Conservation (phyloP, 2,113 vertebrate genomes). For the Bufo gargarizans region DNA sequence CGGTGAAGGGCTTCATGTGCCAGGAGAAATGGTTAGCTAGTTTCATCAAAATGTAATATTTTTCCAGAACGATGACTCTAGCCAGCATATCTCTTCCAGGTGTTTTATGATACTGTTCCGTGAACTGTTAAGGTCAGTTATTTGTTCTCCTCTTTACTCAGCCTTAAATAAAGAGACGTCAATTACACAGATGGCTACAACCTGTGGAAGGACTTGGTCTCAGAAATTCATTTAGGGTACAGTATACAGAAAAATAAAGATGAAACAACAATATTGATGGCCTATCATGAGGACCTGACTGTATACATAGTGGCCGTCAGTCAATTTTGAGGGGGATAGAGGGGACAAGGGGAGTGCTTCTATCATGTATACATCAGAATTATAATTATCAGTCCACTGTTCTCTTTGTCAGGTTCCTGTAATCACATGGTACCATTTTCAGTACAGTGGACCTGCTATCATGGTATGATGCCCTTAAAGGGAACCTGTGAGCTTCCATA, state of each 20-base stretch:
- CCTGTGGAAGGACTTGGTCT: not conserved
- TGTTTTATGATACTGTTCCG: slow-evolving; percentile 27
- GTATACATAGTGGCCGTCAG: no score
- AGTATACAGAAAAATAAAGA: not conserved
- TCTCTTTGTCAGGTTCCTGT: no score
- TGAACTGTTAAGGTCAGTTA: slow-evolving; percentile 36
- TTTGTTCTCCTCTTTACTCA: slow-evolving; percentile 9
- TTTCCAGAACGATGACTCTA: slow-evolving; percentile 29
- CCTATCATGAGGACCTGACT: no score
- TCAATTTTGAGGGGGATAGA: no score
- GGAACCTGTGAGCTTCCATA: no score
- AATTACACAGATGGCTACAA: not conserved
- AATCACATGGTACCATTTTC: no score
- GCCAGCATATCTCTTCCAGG: slow-evolving; percentile 22
- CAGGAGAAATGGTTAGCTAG: not conserved
- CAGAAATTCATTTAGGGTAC: not conserved
- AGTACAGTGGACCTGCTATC: no score
- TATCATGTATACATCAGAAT: no score
- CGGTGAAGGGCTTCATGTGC: slow-evolving; percentile 8
- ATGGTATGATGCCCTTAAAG: no score
- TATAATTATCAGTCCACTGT: no score
- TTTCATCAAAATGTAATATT: slow-evolving; percentile 38
- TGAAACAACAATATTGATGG: not conserved
- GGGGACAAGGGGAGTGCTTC: no score
- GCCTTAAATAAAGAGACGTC: slow-evolving; percentile 11